A percentile compares a stretch with the other conserved stretches of the same genome.
Conservation (phyloP, 2,888 invertebrate genomes). For the Cephalotes varians region DNA sequence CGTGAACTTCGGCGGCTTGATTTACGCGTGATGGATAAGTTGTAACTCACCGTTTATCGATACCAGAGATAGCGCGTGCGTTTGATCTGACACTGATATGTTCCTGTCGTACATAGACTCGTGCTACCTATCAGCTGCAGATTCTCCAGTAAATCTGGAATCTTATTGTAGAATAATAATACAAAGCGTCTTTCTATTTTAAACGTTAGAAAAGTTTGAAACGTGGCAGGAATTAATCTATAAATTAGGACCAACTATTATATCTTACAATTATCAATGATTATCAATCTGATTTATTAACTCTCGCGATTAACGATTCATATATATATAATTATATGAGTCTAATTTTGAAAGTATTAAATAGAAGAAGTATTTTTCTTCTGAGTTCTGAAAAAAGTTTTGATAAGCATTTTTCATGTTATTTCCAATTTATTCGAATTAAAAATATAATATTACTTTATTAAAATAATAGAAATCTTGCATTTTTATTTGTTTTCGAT, state of each 20-base stretch:
- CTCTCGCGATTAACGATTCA: too few relatives aligned
- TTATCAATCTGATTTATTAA: background rate
- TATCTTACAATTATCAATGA: background rate
- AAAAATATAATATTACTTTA: too few relatives aligned
- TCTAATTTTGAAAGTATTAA: too few relatives aligned
- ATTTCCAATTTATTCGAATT: too few relatives aligned
- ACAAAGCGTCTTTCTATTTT: background rate
- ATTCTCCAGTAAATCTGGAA: background rate
- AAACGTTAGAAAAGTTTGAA: background rate
- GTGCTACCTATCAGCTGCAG: conserved; percentile 9
- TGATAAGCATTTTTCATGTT: too few relatives aligned
- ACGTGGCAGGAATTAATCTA: background rate
- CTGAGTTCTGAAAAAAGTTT: too few relatives aligned
- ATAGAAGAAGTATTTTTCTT: too few relatives aligned
- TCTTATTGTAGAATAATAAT: background rate
- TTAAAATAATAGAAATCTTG: too few relatives aligned
- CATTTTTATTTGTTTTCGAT: background rate
- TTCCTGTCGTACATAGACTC: conserved; percentile 5
- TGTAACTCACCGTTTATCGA: conserved; percentile 42
- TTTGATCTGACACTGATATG: conserved; percentile 53
- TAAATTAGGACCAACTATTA: background rate
- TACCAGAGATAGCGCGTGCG: conserved; percentile 35
- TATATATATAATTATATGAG: too few relatives aligned
- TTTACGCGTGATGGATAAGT: conserved; percentile 50
- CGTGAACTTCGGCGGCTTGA: conserved; percentile 48